Conservation (phyloP, 2,888 invertebrate genomes). For the Empis livida region DNA sequence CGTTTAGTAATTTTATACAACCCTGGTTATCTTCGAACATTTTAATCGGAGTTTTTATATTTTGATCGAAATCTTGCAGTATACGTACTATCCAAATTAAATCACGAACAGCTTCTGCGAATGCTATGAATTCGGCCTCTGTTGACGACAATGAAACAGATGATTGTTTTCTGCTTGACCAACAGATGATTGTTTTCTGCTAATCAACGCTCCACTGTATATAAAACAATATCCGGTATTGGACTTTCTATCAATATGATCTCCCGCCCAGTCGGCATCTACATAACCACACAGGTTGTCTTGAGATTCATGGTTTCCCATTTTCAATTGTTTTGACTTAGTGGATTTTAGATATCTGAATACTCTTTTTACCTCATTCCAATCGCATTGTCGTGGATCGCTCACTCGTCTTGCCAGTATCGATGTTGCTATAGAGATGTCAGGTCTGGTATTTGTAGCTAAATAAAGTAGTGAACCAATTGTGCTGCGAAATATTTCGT, state of each 20-base stretch:
- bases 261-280: constrained; percentile 19
- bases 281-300: background rate
- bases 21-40: background rate
- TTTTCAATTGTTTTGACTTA: background rate
- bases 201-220: constrained; percentile 9
- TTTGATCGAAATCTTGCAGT: background rate
- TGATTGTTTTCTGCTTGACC: constrained; percentile 17
- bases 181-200: too few relatives aligned
- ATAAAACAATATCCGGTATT: constrained; percentile 16
- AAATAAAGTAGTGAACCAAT: constrained; percentile 15
- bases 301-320: background rate
- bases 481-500: constrained; percentile 11
- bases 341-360: constrained; percentile 15
- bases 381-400: constrained; percentile 4
- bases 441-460: constrained; percentile 14
- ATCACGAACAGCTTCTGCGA: background rate
- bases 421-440: constrained; percentile 11
- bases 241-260: constrained; percentile 16
- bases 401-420: constrained; percentile 9
- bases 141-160: background rate
- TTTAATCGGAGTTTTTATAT: background rate
- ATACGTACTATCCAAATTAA: background rate
- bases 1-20: too few relatives aligned
- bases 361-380: constrained; percentile 7
- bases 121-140: background rate